These are phyloP conservation scores for Siniperca obscura DNA, from an alignment of 2,797 vertebrate genomes.

Conservation along the genomic window DNA sequence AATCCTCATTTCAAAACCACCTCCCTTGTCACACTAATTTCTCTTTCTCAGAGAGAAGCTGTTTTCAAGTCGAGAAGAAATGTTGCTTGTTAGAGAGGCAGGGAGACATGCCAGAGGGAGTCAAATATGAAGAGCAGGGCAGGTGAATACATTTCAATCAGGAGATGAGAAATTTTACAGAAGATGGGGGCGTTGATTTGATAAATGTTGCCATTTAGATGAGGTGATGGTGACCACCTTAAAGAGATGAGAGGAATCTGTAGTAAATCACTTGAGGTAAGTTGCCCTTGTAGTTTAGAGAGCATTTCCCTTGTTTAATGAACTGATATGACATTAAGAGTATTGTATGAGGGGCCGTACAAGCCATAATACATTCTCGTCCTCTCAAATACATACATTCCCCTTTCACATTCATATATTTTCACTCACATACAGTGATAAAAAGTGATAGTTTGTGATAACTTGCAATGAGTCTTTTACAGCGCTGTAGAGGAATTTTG, in stretches of 20 bases:
- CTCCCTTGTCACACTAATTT: constrained; percentile 36
- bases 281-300: neutral
- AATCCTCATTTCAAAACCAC: constrained; percentile 57
- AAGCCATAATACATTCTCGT: too few relatives aligned
- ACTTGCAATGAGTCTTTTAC: too few relatives aligned
- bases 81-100: constrained; percentile 24
- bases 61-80: constrained; percentile 34
- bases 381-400: too few relatives aligned
- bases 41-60: constrained; percentile 19
- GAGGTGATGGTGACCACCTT: neutral
- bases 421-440: too few relatives aligned
- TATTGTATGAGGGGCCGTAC: neutral
- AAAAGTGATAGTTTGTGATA: too few relatives aligned
- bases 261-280: constrained; percentile 8
- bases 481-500: too few relatives aligned
- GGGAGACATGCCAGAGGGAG: constrained; percentile 16
- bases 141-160: constrained; percentile 38
- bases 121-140: neutral
- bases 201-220: constrained; percentile 27
- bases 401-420: too few relatives aligned
- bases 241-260: constrained; percentile 14
- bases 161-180: constrained; percentile 26
- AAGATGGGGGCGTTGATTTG: constrained; percentile 27
- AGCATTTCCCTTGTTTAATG: constrained; percentile 12
- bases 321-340: constrained; percentile 6